These are phyloP conservation scores for Eristalinus aeneus DNA, from an alignment of 2,888 invertebrate species.

Conservation along the genomic window DNA sequence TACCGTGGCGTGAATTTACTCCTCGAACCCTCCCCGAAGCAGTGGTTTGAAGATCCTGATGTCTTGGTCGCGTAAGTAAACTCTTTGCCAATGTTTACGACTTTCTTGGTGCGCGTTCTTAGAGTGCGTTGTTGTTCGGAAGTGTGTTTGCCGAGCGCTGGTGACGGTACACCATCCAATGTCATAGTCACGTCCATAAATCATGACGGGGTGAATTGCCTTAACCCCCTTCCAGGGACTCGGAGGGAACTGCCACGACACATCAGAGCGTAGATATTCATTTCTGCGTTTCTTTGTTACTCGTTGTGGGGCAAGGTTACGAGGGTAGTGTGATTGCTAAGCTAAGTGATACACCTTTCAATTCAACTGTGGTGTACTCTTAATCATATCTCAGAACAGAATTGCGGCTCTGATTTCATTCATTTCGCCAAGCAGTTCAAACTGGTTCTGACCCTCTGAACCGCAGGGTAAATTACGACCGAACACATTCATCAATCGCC, in stretches of 20 bases:
- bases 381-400: too few species aligned
- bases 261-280: conserved; percentile 43
- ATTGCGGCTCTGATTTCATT: not conserved
- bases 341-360: conserved; percentile 7
- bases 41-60: conserved; percentile 80
- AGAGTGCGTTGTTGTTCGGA: not conserved
- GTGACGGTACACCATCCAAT: not conserved
- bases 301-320: conserved; percentile 39
- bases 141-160: not conserved
- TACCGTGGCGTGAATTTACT: conserved; percentile 76
- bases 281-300: conserved; percentile 50
- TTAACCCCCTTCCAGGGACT: conserved; percentile 18
- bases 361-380: not conserved
- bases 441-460: not conserved
- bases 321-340: not conserved
- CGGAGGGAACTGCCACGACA: conserved; percentile 44
- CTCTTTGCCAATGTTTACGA: conserved; percentile 16
- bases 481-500: not conserved
- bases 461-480: not conserved
- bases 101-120: too few species aligned
- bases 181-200: conserved; percentile 11
- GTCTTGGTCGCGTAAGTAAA: conserved; percentile 79
- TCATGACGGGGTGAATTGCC: conserved; percentile 45
- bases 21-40: conserved; percentile 75
- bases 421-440: not conserved